Conservation (phyloP, 2,113 vertebrate genomes). For the Bufo gargarizans region DNA sequence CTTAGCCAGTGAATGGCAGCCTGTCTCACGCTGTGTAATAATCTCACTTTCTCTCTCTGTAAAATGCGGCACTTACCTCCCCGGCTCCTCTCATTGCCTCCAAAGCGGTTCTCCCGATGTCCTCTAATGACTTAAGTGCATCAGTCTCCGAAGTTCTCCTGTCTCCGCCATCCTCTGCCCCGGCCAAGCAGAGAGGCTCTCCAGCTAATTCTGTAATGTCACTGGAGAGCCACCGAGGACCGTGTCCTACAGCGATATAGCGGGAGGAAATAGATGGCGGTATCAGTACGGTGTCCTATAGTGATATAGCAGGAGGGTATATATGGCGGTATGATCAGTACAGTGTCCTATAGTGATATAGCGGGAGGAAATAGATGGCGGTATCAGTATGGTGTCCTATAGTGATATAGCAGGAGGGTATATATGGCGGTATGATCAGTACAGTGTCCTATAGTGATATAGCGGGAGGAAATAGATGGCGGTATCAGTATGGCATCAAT, state of each 20-base stretch:
- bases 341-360: too few species aligned
- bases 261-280: too few species aligned
- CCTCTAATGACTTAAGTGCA: slow-evolving; percentile 48
- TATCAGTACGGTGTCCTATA: too few species aligned
- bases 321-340: too few species aligned
- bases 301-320: too few species aligned
- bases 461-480: too few species aligned
- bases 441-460: too few species aligned
- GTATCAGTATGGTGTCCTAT: too few species aligned
- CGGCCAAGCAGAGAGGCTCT: neutral
- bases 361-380: too few species aligned
- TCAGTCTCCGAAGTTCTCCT: slow-evolving; percentile 21
- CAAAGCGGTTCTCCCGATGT: slow-evolving; percentile 45
- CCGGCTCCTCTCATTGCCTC: slow-evolving; percentile 14
- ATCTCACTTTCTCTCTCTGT: neutral
- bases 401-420: too few species aligned
- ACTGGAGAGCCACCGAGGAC: neutral
- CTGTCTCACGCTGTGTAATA: slow-evolving; percentile 45
- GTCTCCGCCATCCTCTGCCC: neutral
- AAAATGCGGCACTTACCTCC: slow-evolving; percentile 48
- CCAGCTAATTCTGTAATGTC: neutral
- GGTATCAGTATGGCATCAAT: too few species aligned
- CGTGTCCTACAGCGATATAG: neutral
- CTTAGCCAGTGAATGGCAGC: neutral
- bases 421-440: too few species aligned